Conservation (phyloP, 2,113 vertebrate species). For the Oreotrochilus melanogaster region DNA sequence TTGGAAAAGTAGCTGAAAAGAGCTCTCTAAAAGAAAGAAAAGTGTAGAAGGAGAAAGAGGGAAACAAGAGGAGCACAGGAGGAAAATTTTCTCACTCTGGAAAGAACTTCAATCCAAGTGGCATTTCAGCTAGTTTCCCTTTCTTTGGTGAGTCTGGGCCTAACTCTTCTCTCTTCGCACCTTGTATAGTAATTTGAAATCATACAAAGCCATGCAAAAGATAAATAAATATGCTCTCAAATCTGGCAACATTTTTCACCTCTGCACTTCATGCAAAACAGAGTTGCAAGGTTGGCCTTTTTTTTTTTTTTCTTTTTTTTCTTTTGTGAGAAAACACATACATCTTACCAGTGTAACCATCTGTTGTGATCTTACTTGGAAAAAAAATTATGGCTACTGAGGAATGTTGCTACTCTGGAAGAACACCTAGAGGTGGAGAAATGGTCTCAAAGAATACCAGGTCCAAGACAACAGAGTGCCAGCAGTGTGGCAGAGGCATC, state of each 20-base stretch:
- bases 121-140: background rate
- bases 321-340: background rate
- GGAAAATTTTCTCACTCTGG: background rate
- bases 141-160: background rate
- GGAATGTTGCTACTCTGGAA: background rate
- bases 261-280: conserved; percentile 19
- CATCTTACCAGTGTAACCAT: background rate
- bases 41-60: background rate
- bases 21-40: background rate
- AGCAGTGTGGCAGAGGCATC: background rate
- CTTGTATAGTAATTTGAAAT: background rate
- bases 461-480: background rate
- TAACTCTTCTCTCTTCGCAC: background rate
- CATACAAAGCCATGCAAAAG: background rate
- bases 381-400: background rate
- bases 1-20: background rate
- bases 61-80: background rate
- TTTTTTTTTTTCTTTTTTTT: conserved; percentile 22
- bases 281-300: conserved; percentile 1
- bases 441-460: background rate
- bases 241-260: conserved; percentile 21
- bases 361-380: background rate
- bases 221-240: conserved; percentile 10
- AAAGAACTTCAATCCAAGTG: background rate
- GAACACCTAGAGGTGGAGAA: background rate